Conservation (phyloP, 2,113 vertebrate genomes). For the Thamnophis sirtalis region DNA sequence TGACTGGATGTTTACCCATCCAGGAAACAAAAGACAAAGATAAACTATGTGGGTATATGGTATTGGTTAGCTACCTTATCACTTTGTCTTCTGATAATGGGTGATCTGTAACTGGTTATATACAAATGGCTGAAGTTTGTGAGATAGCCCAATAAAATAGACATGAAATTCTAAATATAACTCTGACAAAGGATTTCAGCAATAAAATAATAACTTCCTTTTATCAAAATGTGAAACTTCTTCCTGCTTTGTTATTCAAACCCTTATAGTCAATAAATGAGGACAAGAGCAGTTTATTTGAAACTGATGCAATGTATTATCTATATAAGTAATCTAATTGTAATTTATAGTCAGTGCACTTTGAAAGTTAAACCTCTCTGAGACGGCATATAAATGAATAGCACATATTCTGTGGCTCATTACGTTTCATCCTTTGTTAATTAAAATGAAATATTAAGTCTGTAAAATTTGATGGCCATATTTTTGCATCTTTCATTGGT, state of each 20-base stretch:
- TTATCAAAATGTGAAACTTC: neutral
- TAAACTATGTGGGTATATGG: neutral
- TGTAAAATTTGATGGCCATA: neutral
- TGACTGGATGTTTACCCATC: neutral
- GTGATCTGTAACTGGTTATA: neutral
- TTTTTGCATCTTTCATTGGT: conserved; percentile 4
- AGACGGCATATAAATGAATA: neutral
- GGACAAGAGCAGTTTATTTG: neutral
- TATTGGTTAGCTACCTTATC: neutral
- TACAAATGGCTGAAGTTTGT: neutral
- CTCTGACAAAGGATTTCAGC: neutral
- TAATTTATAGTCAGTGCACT: conserved; percentile 13
- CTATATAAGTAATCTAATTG: neutral
- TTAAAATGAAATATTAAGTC: conserved; percentile 20
- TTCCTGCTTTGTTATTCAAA: neutral
- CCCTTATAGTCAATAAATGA: neutral
- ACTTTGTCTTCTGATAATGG: neutral
- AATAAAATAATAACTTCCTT: neutral
- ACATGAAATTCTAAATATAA: neutral
- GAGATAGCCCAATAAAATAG: neutral
- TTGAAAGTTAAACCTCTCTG: conserved; percentile 5
- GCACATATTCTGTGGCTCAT: conserved; percentile 14
- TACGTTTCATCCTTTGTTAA: conserved; percentile 11
- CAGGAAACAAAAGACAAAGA: neutral
- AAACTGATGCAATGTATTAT: conserved; percentile 7